Conservation (phyloP, 2,888 invertebrate species). For the Thumatha senex region DNA sequence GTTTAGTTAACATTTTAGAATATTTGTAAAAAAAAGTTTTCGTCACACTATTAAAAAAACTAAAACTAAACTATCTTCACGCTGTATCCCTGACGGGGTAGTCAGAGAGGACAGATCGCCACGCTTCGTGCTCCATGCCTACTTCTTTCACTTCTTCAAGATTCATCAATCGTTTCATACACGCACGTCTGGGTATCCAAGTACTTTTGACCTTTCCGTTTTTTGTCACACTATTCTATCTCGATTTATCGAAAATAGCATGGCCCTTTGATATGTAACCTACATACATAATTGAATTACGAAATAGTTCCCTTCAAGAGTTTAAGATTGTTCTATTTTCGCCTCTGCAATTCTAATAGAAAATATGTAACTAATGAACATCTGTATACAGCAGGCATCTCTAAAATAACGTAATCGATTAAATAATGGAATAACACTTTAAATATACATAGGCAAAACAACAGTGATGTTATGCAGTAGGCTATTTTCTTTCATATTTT, state of each 20-base stretch:
- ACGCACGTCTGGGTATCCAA: too few species aligned
- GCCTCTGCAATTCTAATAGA: slow-evolving; percentile 33
- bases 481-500: slow-evolving; percentile 54
- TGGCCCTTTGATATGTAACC: slow-evolving; percentile 7
- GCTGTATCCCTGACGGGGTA: too few species aligned
- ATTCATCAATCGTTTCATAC: too few species aligned
- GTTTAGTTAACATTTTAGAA: too few species aligned
- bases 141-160: too few species aligned
- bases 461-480: slow-evolving; percentile 19
- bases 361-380: slow-evolving; percentile 26
- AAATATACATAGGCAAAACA: slow-evolving; percentile 10
- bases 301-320: slow-evolving; percentile 31
- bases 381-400: slow-evolving; percentile 36
- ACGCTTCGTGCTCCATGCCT: too few species aligned
- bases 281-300: slow-evolving; percentile 18
- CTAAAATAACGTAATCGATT: slow-evolving; percentile 47
- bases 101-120: too few species aligned
- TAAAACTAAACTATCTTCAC: too few species aligned
- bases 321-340: slow-evolving; percentile 36
- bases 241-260: background rate
- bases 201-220: too few species aligned
- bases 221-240: too few species aligned
- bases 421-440: slow-evolving; percentile 44
- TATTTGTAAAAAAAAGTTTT: too few species aligned
- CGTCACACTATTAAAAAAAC: too few species aligned